phyloP scores from a whole-genome alignment of 2,888 invertebrate species.

The Zygothrica quintamaculata region DNA sequence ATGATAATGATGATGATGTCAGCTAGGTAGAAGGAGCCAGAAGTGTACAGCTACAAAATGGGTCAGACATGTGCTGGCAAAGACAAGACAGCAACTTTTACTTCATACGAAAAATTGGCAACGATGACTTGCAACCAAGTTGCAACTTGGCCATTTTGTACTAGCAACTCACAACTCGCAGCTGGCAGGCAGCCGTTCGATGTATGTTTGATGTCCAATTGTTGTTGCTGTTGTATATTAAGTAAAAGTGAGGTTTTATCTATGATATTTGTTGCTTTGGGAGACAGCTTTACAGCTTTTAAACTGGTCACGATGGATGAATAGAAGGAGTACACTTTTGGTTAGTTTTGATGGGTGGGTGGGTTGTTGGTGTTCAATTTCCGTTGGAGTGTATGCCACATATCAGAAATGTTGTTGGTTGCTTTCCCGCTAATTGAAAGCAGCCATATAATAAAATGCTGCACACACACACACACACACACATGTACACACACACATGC shows the following conservation, averaged over 20 bases:
- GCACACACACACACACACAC: no score
- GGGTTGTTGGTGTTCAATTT: conserved; percentile 17
- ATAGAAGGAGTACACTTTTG: not conserved
- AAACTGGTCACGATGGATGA: not conserved
- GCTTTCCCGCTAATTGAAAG: conserved; percentile 34
- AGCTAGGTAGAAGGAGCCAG: conserved; percentile 16
- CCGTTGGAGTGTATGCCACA: not conserved
- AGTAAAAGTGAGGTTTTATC: conserved; percentile 27
- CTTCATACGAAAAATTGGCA: conserved; percentile 47
- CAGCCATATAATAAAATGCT: conserved; percentile 16
- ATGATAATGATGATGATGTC: conserved; percentile 19
- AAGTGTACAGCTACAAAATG: conserved; percentile 40
- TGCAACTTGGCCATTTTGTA: conserved; percentile 14
- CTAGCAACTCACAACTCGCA: conserved; percentile 27
- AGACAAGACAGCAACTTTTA: conserved; percentile 56
- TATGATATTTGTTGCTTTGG: not conserved
- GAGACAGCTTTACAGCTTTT: conserved; percentile 1
- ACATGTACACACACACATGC: not conserved
- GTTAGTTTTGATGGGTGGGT: not conserved
- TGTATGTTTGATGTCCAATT: not conserved
- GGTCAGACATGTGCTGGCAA: conserved; percentile 61
- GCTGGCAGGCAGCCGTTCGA: not conserved
- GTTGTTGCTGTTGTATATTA: conserved; percentile 2
- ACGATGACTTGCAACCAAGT: conserved; percentile 29
- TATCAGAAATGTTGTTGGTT: not conserved